Conservation (phyloP, 2,797 vertebrate genomes). For the Leptodactylus fallax region DNA sequence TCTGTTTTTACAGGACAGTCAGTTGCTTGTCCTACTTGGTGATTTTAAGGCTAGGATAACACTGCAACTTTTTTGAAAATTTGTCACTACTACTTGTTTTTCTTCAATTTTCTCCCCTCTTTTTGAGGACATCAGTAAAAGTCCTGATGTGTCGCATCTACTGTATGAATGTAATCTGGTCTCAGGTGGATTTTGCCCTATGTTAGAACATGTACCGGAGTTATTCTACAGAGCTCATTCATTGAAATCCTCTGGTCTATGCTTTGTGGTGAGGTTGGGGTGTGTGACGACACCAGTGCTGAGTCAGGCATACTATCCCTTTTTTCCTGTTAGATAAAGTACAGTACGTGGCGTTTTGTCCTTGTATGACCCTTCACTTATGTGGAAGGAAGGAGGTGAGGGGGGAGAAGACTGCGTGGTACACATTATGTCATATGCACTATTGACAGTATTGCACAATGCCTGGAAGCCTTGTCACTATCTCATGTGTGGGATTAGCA, state of each 20-base stretch:
- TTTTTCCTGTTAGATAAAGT: neutral
- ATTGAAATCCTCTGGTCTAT: too few species aligned
- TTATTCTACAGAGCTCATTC: neutral
- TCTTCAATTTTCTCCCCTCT: too few species aligned
- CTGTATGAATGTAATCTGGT: too few species aligned
- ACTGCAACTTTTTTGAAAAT: too few species aligned
- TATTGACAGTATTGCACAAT: neutral
- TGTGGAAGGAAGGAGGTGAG: neutral
- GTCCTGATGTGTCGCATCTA: too few species aligned
- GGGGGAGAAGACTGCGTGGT: neutral
- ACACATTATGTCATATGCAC: neutral
- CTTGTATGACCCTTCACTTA: slow-evolving; percentile 27
- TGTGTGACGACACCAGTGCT: slow-evolving; percentile 11
- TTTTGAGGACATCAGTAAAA: too few species aligned
- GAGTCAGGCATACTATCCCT: neutral
- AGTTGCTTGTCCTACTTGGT: too few species aligned
- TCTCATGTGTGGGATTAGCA: neutral
- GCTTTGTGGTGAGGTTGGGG: neutral
- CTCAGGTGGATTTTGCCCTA: too few species aligned
- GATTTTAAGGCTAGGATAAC: too few species aligned
- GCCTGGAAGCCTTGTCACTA: neutral
- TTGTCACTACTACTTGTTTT: too few species aligned
- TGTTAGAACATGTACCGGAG: neutral
- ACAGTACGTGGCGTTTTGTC: slow-evolving; percentile 37
- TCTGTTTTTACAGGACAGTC: too few species aligned